phyloP scores from a whole-genome alignment of 2,113 vertebrate species.

The Phocoena sinus region DNA sequence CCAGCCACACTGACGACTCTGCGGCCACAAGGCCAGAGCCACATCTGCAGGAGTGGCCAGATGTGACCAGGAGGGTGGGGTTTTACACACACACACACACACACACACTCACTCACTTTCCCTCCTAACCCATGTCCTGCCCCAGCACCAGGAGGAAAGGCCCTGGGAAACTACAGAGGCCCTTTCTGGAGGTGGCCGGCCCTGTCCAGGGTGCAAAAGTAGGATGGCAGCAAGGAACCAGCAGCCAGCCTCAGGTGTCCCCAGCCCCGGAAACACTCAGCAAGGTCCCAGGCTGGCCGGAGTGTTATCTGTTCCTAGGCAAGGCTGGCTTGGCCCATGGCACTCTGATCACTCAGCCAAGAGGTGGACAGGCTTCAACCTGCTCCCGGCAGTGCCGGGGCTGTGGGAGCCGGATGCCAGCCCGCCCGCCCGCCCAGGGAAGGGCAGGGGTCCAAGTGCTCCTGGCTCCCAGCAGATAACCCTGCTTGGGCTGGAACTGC shows the following conservation, averaged over 20 bases:
- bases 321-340: not conserved
- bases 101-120: not conserved
- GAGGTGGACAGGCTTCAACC: not conserved
- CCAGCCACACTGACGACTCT: slow-evolving; percentile 73
- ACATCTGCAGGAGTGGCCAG: slow-evolving; percentile 69
- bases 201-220: not conserved
- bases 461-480: slow-evolving; percentile 10
- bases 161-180: not conserved
- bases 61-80: slow-evolving; percentile 66
- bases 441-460: slow-evolving; percentile 18
- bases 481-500: not conserved
- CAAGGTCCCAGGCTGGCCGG: not conserved
- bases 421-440: not conserved
- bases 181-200: not conserved
- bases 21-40: slow-evolving; percentile 64
- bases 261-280: not conserved
- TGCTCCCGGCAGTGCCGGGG: not conserved
- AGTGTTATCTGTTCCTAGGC: not conserved
- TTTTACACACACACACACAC: not conserved
- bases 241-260: not conserved
- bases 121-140: not conserved
- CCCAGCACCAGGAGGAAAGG: not conserved
- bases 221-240: not conserved
- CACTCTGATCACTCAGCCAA: not conserved
- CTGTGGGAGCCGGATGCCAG: not conserved